Conservation (phyloP, 2,113 vertebrate genomes). For the Tamias sibiricus region DNA sequence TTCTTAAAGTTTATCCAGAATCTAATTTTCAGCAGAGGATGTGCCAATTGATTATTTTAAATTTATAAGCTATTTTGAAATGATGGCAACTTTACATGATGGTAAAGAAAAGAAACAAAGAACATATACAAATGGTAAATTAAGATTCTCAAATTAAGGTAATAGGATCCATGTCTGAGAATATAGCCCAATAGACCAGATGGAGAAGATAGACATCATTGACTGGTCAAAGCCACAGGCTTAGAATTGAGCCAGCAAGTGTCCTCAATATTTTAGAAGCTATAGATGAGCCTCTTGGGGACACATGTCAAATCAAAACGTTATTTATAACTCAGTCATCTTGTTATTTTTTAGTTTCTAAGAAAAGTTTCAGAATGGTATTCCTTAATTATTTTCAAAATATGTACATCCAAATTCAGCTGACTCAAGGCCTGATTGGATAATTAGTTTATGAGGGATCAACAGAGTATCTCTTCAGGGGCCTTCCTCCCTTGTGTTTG, state of each 20-base stretch:
- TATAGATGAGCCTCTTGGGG: neutral
- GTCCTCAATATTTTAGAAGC: neutral
- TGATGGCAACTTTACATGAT: neutral
- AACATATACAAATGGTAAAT: neutral
- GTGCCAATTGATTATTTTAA: neutral
- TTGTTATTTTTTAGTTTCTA: neutral
- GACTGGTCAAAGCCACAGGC: neutral
- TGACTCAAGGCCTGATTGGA: neutral
- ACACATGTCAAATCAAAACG: neutral
- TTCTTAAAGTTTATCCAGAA: neutral
- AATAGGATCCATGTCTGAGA: neutral
- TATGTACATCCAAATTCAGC: neutral
- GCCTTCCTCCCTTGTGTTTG: neutral
- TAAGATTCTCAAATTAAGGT: neutral
- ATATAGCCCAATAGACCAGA: neutral
- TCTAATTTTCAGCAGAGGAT: neutral
- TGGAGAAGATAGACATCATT: neutral
- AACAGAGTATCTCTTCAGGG: too few species aligned
- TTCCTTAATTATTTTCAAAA: slow-evolving; percentile 11
- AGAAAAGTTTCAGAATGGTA: neutral
- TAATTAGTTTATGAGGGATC: too few species aligned
- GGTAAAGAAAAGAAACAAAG: neutral
- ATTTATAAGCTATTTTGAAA: neutral
- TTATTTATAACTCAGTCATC: neutral
- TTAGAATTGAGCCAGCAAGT: neutral